Base-by-base conservation (phyloP, 2,888 invertebrate genomes). In the Stramonita haemastoma region DNA sequence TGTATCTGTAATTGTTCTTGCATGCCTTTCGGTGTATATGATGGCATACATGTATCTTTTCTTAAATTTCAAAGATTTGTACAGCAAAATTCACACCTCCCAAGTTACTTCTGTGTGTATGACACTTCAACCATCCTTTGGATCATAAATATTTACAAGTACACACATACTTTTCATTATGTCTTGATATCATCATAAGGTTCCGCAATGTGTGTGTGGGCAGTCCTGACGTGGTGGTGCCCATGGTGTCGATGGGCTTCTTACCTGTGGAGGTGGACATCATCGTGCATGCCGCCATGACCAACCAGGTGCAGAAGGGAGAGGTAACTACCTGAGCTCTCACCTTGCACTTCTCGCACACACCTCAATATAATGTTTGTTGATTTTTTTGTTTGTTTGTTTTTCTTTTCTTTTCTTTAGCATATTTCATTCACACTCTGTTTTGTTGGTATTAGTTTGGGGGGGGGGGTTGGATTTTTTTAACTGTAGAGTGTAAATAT, bases 251-350 rank as follows among this genome's bases (percentile, higher is more conserved):
- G 0, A 56, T 87, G 77, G 89, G 89, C 26, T 89, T 89, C 85
- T 56, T 89, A 29, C 60, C 84, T 15, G 84, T 84, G 13, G 6
- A 85, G 15, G 89, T 89, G 70, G 85, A 89, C 77, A 89, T 89
- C 60, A 73, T 89, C 46, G 89, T 89, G 8, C 89, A 89, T 77
- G 36, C 26, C 26, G 73, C 85, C n/a, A 70, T 89, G 70, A 91
- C 87, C 73, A 92, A 92, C 83, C 79, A 92, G 32, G 90, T 91
- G 77, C 90, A 92, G 34, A 91, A 93, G 90, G 93, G 91, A n/a
- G 92, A 92, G 93, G 95, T 94, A 91, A 57, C 90, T 13, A 32
- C 79, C 34, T 46, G 46, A 46, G 46, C 11, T 32, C 15, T 79
- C 32, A 17, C 26, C 17, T 34, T 2, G 0, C 22, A n/a, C 26